Evolutionary conservation across 2,113 vertebrate genomes (phyloP), one percentile per base, ranked within the genome.

Genomic region (Climacteris rufus): DNA sequence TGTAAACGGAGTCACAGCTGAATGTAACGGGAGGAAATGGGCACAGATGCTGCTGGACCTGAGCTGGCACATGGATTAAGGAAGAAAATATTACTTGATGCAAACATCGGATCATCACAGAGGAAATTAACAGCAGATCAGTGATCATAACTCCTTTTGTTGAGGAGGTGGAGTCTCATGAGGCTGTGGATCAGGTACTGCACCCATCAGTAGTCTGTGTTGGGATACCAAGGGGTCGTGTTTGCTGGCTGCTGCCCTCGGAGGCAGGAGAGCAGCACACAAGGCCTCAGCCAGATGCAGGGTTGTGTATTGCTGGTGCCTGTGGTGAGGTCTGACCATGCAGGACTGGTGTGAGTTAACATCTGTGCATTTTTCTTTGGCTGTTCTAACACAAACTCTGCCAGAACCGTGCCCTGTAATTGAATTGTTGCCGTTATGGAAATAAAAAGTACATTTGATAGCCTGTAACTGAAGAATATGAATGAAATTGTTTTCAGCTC

Each of bases 251-350:
- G 45, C 64, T 84, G 69, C n/a, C 31, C 61, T 74, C 20, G 6
- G 31, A n/a, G 47, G 42, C 75, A 31, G 53, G 24, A 30, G 20
- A 56, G 49, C 7, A 54, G 56, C 13, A 5, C 10, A 1, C 5
- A 4, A 3, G 2, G 9, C 54, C 3, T 15, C 56, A 44, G 24
- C 22, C n/a, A 10, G 13, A 6, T 23, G 21, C 7, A 0, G 3
- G 22, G 5, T n/a, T 70, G 19, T 23, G 2, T 49, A 24, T 27
- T 44, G 27, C 22, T 49, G 3, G n/a, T 56, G 57, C 19, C 59
- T 9, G 0, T 0, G 1, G 6, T 1, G 9, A 39, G 28, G 10
- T 50, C 77, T 53, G 59, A 21, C 66, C 7, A 0, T 25, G 13
- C 45, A 40, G 18, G 12, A 6, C 25, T 49, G 22, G 15, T n/a